Conservation (phyloP, 2,888 invertebrate species). For the Phragmatobia fuliginosa region DNA sequence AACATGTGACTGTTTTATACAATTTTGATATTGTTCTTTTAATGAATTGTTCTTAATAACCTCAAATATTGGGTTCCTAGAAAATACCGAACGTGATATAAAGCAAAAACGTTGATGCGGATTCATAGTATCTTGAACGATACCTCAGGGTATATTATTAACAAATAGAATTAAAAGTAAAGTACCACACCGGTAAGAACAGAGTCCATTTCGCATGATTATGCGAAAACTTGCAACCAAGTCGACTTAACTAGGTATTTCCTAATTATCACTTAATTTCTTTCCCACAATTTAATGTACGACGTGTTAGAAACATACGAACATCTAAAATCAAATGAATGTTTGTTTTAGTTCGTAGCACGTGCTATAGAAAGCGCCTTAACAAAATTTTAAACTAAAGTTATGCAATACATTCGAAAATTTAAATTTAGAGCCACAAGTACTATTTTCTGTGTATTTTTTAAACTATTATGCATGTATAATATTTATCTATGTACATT, state of each 20-base stretch:
- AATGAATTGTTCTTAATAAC: neutral
- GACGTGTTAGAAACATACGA: neutral
- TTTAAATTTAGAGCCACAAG: neutral
- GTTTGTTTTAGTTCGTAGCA: neutral
- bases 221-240: constrained; percentile 19
- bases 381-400: neutral
- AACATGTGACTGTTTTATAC: constrained; percentile 9
- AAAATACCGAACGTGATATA: neutral
- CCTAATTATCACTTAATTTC: constrained; percentile 1
- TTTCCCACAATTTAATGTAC: neutral
- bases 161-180: neutral
- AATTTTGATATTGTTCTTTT: neutral
- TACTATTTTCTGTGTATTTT: too few species aligned
- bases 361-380: neutral
- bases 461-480: too few species aligned
- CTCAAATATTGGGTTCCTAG: neutral
- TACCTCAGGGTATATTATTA: neutral
- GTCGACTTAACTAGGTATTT: constrained; percentile 24
- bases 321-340: neutral
- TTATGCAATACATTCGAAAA: too few species aligned
- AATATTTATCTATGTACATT: too few species aligned
- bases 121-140: neutral
- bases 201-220: constrained; percentile 1
- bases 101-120: neutral
- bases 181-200: neutral